Percentiles rank a stretch among this genome's conserved stretches.
Conservation (phyloP, 2,888 invertebrate species). For the Perithous albicinctus region DNA sequence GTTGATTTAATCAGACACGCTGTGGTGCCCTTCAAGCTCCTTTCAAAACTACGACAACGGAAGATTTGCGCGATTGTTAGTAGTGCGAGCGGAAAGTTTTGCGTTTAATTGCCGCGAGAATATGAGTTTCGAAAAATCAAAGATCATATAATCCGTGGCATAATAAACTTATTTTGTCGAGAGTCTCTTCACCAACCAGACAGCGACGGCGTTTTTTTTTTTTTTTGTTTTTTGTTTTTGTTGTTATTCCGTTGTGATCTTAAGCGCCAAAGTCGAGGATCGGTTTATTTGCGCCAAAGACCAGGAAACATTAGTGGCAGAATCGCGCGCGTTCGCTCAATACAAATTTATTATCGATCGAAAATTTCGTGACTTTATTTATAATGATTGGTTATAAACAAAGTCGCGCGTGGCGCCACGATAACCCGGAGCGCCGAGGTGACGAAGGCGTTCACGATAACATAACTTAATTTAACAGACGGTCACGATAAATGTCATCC, state of each 20-base stretch:
- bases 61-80: constrained; percentile 8
- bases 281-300: background rate
- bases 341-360: constrained; percentile 49
- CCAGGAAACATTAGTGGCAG: background rate
- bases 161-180: constrained; percentile 10
- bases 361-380: constrained; percentile 51
- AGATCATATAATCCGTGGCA: constrained; percentile 12
- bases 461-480: too few relatives aligned
- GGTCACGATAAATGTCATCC: background rate
- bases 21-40: background rate
- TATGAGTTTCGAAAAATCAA: background rate
- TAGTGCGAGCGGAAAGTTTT: constrained; percentile 43
- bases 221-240: too few relatives aligned
- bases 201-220: background rate
- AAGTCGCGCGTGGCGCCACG: constrained; percentile 28
- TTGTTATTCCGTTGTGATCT: background rate
- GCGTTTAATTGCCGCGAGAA: constrained; percentile 12
- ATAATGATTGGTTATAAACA: background rate
- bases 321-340: background rate
- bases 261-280: constrained; percentile 34
- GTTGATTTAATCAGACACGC: background rate
- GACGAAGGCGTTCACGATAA: constrained; percentile 62
- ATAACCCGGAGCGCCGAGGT: constrained; percentile 68
- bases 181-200: background rate
- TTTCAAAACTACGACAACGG: constrained; percentile 8